These are phyloP conservation scores for Leucania comma DNA, from an alignment of 2,888 invertebrate genomes.

Conservation along the genomic window DNA sequence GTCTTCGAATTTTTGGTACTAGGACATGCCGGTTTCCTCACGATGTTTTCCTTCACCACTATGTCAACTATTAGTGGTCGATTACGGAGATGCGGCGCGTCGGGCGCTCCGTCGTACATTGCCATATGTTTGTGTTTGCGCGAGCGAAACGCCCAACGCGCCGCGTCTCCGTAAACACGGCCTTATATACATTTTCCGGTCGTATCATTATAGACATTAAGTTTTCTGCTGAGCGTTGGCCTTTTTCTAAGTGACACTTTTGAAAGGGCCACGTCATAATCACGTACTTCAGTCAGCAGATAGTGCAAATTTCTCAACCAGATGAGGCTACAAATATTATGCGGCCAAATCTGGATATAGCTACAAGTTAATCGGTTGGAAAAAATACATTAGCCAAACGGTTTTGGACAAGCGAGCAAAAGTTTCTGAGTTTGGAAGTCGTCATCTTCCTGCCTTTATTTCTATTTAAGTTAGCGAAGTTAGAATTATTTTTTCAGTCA, in stretches of 20 bases:
- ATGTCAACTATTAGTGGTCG: too few species aligned
- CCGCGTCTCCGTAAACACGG: too few species aligned
- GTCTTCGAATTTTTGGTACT: too few species aligned
- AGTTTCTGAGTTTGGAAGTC: not conserved
- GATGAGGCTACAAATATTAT: conserved; percentile 14
- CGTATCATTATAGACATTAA: not conserved
- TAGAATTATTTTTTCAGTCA: not conserved
- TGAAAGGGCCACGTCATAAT: conserved; percentile 20
- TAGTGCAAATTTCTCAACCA: conserved; percentile 9
- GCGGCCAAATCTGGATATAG: not conserved
- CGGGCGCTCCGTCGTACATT: too few species aligned
- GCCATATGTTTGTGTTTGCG: too few species aligned
- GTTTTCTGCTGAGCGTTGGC: conserved; percentile 8
- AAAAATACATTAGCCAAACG: not conserved
- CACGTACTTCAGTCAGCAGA: conserved; percentile 16
- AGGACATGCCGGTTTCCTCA: too few species aligned
- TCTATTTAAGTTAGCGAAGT: not conserved
- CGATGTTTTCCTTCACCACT: too few species aligned
- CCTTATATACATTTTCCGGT: too few species aligned
- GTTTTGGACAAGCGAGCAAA: not conserved
- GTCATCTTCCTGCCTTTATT: not conserved
- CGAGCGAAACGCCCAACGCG: too few species aligned
- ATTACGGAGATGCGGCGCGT: too few species aligned
- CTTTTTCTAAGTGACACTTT: conserved; percentile 7
- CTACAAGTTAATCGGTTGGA: not conserved